Evolutionary conservation across 2,113 vertebrate genomes (phyloP), one percentile per base, ranked within the genome.

Genomic region (Himantopus leucocephalus): DNA sequence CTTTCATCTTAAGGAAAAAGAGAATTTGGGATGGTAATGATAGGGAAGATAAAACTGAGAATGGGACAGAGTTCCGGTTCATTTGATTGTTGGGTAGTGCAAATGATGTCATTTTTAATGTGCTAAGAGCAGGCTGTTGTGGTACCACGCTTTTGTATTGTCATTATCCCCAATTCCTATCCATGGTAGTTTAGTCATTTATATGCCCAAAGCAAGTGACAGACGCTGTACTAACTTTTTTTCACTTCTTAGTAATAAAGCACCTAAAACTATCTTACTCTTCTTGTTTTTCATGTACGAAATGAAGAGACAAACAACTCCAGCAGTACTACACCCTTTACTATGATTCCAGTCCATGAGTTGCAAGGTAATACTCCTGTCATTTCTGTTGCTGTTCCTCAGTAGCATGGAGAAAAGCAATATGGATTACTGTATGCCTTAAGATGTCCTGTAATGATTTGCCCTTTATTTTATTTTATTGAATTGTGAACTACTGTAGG

Each of bases 281-380:
- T 63, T 79, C 20, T 45, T 83, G 18, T 1, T 35, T 63, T 94
- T 92, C 29, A 47, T 72, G 14, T 76, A 72, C 81, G 39, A 85
- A 82, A 41, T 87, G 81, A 71, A 92, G 34, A n/a, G 7, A 15
- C 3, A 2, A 37, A 26, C 26, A n/a, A 15, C 29, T 41, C 5
- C 9, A 83, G 3, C 50, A 17, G 21, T 55, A 32, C 60, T 66
- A 7, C 30, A 24, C 3, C 35, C 50, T 22, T 12, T 43, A 16
- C n/a, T 73, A 8, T 0, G 0, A 35, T 2, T 71, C 21, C 50
- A 52, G 30, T 3, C 3, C 0, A 1, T 15, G 5, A 3, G 0
- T 82, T 12, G 1, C 16, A 81, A 91, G 68, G 95, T 96, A 95
- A 90, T 62, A 34, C 12, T 75, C 53, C 13, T 20, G 29, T 5